These are phyloP conservation scores for Trichonephila clavata DNA, from an alignment of 1,140 invertebrate species.

Conservation along the genomic window DNA sequence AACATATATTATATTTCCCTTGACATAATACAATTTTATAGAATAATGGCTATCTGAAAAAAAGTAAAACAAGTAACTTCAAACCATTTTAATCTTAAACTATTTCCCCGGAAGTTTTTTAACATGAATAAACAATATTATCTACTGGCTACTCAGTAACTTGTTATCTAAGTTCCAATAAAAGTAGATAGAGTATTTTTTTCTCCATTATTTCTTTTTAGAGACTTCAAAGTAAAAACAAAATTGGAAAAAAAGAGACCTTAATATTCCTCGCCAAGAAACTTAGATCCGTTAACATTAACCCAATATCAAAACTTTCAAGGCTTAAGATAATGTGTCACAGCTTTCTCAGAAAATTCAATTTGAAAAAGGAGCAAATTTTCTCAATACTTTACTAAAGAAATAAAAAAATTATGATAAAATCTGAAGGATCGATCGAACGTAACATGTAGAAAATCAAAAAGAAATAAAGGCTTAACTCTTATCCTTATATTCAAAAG, in stretches of 20 bases:
- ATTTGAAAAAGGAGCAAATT: constrained; percentile 50
- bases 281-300: constrained; percentile 13
- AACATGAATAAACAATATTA: background rate
- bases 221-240: too few species aligned
- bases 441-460: constrained; percentile 31
- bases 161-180: constrained; percentile 38
- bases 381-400: constrained; percentile 39
- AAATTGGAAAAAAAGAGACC: background rate
- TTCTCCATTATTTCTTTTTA: background rate
- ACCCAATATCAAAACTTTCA: constrained; percentile 27
- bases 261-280: background rate
- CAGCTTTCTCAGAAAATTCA: constrained; percentile 40
- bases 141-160: background rate
- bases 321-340: constrained; percentile 41
- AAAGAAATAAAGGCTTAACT: constrained; percentile 41
- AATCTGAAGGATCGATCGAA: constrained; percentile 25
- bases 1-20: too few species aligned
- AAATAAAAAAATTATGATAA: constrained; percentile 6
- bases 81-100: background rate
- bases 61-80: background rate
- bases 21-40: too few species aligned
- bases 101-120: background rate
- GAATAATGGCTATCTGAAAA: too few species aligned
- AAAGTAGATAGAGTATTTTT: background rate
- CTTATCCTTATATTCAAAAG: constrained; percentile 27